Conservation (phyloP, 2,113 vertebrate species). For the Gallinago jamesoni region DNA sequence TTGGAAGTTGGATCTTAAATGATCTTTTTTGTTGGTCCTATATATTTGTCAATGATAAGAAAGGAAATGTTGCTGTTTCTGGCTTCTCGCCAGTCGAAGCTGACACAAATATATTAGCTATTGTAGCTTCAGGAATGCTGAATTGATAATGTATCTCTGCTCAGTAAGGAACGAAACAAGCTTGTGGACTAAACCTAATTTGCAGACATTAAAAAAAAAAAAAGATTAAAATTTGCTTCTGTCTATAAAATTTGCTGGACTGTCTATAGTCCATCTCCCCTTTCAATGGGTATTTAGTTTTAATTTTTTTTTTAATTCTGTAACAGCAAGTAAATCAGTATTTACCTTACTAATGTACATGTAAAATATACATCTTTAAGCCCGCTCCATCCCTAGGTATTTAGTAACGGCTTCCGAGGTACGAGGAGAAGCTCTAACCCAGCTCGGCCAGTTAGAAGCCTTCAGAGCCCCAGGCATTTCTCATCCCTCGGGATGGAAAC, state of each 20-base stretch:
- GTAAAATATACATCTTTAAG: fast-evolving
- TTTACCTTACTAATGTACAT: neutral
- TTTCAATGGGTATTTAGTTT: neutral
- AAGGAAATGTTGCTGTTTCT: neutral
- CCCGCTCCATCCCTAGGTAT: neutral
- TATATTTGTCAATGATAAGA: neutral
- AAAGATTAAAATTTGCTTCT: neutral
- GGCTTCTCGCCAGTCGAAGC: neutral
- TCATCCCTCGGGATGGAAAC: neutral
- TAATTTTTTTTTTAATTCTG: neutral
- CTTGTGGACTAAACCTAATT: neutral
- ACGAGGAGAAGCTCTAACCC: neutral
- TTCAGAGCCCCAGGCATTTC: fast-evolving
- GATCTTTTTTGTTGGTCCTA: neutral
- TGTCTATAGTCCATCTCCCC: neutral
- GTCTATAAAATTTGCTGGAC: neutral
- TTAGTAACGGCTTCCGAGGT: neutral
- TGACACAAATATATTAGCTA: neutral
- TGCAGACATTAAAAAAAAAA: neutral
- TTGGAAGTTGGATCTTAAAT: neutral
- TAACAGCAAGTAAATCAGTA: neutral
- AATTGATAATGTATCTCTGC: neutral
- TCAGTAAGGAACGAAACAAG: neutral
- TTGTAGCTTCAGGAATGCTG: neutral
- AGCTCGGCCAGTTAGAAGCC: neutral